A percentile compares a stretch with the other conserved stretches of the same genome.
phyloP scores from a whole-genome alignment of 30 jellyfish, hydroid and myxozoan species.

The Turritopsis rubra region DNA sequence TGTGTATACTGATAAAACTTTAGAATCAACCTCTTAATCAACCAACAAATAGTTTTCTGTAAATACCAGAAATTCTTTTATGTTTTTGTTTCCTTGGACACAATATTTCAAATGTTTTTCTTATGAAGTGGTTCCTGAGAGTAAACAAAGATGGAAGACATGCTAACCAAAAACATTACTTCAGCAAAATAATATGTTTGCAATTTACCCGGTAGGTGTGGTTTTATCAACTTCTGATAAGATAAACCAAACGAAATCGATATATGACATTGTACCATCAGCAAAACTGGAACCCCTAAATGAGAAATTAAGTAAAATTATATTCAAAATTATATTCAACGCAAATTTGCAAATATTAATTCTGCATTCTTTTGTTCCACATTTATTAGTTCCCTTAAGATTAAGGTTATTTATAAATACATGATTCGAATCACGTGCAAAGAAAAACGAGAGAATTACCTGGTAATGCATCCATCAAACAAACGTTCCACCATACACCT shows the following conservation, averaged over 20 bases:
- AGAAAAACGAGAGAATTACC: conserved; percentile 23
- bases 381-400: too few species aligned
- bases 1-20: background rate
- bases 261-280: conserved; percentile 70
- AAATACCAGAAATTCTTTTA: background rate
- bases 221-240: conserved; percentile 83
- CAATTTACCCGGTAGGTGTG: conserved; percentile 68
- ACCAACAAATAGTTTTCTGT: background rate
- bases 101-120: too few species aligned
- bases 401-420: background rate
- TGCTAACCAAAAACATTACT: too few species aligned
- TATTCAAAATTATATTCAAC: too few species aligned
- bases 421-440: background rate
- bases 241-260: conserved; percentile 85
- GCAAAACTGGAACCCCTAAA: conserved; percentile 45
- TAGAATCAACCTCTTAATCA: background rate
- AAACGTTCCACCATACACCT: conserved; percentile 55
- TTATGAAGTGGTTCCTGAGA: background rate
- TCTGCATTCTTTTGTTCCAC: too few species aligned
- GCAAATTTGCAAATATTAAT: background rate
- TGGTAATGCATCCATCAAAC: conserved; percentile 75
- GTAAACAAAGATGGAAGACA: too few species aligned
- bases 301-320: background rate
- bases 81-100: background rate
- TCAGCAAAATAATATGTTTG: too few species aligned